Base-by-base conservation (phyloP, 2,888 invertebrate genomes). In the Ophonus ardosiacus region DNA sequence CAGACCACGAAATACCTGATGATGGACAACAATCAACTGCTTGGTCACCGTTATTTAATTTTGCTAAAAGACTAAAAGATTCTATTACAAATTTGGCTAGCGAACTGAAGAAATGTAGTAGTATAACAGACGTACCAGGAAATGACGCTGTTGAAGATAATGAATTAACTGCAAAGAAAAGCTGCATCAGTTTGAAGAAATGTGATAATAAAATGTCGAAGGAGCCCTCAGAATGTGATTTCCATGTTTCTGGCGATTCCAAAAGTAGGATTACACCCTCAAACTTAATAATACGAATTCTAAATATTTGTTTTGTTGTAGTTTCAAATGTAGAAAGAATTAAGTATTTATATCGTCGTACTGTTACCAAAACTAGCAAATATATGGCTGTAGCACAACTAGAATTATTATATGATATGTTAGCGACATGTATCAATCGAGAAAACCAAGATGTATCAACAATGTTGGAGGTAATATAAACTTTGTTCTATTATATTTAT, bases 331-430 rank as follows among this genome's bases (percentile, higher is more conserved):
- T 88, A 87, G 87, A 88, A 51, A 87, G 87, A 85, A 88, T 90
- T 80, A 88, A 87, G 76, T 87, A 86, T 86, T 86, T 90, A 81
- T 90, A 89, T 89, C 88, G 87, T 82, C 88, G 88, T 78, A 88
- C 88, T n/a, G 86, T 89, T 4, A 21, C 88, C 59, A 86, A 87
- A 56, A 90, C 90, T 24, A 88, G 90, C 0, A 88, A 88, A 86
- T 87, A 88, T 85, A 89, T 90, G 88, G 87, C 88, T 0, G 88
- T 90, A 10, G 87, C 89, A 1, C 89, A 90, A 85, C 86, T 91
- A 80, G 90, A 91, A 86, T 86, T 90, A 18, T 86, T 90, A 2
- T 90, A 91, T 87, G 90, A 90, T 86, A 89, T 89, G 59, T 89
- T 90, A 56, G 87, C 89, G 10, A 88, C 89, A 4, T 90, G 90